A percentile compares a stretch with the other conserved stretches of the same genome.
Conservation (phyloP, 1,140 invertebrate genomes). For the Myzus persicae region DNA sequence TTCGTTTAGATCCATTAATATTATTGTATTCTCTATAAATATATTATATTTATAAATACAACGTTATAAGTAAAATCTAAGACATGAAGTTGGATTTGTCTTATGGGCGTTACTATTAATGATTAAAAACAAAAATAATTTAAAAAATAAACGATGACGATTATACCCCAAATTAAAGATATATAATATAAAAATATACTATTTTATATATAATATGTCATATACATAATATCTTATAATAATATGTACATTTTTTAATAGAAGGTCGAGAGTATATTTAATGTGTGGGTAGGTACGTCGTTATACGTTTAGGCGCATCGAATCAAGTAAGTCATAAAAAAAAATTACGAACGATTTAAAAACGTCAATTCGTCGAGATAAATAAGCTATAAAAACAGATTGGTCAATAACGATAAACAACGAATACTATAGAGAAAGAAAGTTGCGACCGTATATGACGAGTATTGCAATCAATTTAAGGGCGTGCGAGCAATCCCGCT, state of each 20-base stretch:
- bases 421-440: background rate
- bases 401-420: slow-evolving; percentile 36
- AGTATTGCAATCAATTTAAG: slow-evolving; percentile 46
- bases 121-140: background rate
- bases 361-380: slow-evolving; percentile 35
- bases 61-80: background rate
- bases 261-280: background rate
- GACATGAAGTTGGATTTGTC: background rate
- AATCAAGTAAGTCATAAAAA: slow-evolving; percentile 41
- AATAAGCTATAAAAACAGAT: slow-evolving; percentile 33
- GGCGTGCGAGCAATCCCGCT: background rate
- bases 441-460: background rate
- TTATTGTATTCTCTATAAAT: slow-evolving; percentile 44
- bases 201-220: background rate
- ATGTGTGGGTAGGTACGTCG: background rate
- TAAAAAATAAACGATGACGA: background rate
- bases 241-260: background rate
- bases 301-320: background rate
- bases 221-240: too few relatives aligned
- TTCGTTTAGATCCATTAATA: slow-evolving; percentile 52
- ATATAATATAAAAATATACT: background rate
- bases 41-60: slow-evolving; percentile 5
- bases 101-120: background rate
- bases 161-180: background rate
- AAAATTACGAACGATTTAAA: background rate